Base-by-base conservation (phyloP, 2,113 vertebrate genomes). In the Polypterus bichir region DNA sequence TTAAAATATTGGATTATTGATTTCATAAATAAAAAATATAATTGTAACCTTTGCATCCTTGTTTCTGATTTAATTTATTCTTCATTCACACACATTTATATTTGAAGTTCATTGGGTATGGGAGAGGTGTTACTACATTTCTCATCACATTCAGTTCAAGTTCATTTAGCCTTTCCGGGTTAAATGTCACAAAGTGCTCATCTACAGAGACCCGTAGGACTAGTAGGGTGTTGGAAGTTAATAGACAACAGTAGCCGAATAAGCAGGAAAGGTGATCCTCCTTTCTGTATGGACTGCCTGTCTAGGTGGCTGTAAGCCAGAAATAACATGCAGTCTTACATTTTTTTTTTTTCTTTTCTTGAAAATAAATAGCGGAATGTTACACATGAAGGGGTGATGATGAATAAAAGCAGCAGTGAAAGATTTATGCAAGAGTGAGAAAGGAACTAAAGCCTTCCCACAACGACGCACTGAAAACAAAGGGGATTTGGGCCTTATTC, bases 271-370 rank as follows among this genome's bases (percentile, higher is more conserved):
- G 64, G 27, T 27, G 27, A 27, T 27, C 27, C 27, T 27, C 27
- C 27, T 27, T 27, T 27, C 27, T 27, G 1, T 27, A 27, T 27
- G 27, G 27, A 27, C 27, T 27, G 27, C 27, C 27, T 27, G 27
- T 27, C 27, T 27, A 27, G 27, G 27, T 27, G 27, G 27, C 27
- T 27, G 27, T 1, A 27, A 27, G 77, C 77, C 77, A 84, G 75
- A 80, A 82, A 82, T 75, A 85, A 82, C 83, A 85, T 69, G 66
- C 74, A 73, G 70, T 67, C 76, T 78, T 78, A 79, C 77, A 74
- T 75, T 78, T 81, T 85, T 27, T 85, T 27, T 27, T 27, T 27
- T 27, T 27, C 27, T 27, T 27, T 27, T 27, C 27, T 27, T 27
- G 27, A 27, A 83, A 83, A 84, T 76, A 85, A 81, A 83, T 82